Evolutionary conservation across 2,113 vertebrate genomes (phyloP), one percentile per base, ranked within the genome.

Genomic region (Motacilla tschutschensis): DNA sequence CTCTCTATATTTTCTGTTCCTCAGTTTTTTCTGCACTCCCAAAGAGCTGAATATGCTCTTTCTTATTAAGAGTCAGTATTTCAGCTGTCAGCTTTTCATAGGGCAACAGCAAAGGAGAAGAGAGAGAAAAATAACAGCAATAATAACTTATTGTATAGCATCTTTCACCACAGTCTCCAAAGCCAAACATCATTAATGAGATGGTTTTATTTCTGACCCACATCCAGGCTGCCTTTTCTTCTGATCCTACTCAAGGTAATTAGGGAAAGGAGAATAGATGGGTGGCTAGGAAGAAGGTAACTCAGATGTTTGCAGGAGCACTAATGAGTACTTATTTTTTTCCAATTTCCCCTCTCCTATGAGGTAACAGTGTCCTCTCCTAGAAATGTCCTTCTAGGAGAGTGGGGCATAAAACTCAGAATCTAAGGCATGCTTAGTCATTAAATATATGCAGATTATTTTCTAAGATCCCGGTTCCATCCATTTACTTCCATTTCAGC

Each of bases 131-230:
- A 71, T 53, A 87, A 73, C 35, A 81, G 73, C 51, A 72, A 14
- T 54, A 74, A 75, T 17, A 79, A 63, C 44, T 93, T 78, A 8
- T 73, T 73, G 17, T 41, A 12, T 13, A 47, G 65, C 69, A 59
- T 53, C 59, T 92, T 84, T 91, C 53, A 41, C 88, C 64, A 88
- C 31, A 9, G 53, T n/a, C 40, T 88, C 47, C 40, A 83, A 92
- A 92, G 74, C 40, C 59, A 81, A 91, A 70, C 59, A 82, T 70
- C 44, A 10, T 81, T 76, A 92, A 54, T 59, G 64, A 76, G 55
- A 48, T 6, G 35, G 59, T 36, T 87, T 83, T 70, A 83, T 46
- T 78, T 75, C 71, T 94, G 59, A 63, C 55, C 51, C 75, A 64
- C 44, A 67, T 67, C 48, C 51, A 76, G 44, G n/a, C 57, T 74